Percentiles rank a stretch among this genome's conserved stretches.
phyloP scores from a whole-genome alignment of 2,113 vertebrate species.

The Syngnathus scovelli region DNA sequence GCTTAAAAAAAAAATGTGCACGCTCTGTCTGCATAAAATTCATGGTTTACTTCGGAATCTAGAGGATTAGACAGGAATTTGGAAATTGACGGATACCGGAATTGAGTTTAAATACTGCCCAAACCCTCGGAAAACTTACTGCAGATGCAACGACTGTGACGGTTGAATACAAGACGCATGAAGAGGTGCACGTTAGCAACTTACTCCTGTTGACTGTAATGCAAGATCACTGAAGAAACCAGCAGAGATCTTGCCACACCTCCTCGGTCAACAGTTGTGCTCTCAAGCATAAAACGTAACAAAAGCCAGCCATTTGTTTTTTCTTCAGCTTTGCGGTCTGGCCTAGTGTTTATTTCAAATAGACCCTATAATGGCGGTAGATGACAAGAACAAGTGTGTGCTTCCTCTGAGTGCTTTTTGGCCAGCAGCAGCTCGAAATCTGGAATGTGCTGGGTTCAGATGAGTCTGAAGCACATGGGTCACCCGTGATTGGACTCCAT shows the following conservation, averaged over 20 bases:
- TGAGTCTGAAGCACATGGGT: conserved; percentile 30
- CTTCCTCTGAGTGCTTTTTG: conserved; percentile 18
- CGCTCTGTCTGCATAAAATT: conserved; percentile 26
- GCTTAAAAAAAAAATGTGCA: conserved; percentile 30
- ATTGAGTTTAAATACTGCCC: conserved; percentile 18
- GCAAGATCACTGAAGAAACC: conserved; percentile 19
- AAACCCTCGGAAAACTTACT: conserved; percentile 6
- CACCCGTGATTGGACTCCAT: conserved; percentile 29
- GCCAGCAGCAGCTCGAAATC: conserved; percentile 34
- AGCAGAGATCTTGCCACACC: conserved; percentile 39
- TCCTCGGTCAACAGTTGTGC: conserved; percentile 49
- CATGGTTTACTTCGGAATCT: conserved; percentile 16
- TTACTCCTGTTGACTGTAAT: conserved; percentile 20
- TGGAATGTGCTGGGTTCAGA: conserved; percentile 39
- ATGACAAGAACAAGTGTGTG: conserved; percentile 26
- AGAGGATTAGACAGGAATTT: conserved; percentile 14
- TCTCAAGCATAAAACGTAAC: conserved; percentile 42
- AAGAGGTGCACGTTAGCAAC: conserved; percentile 14
- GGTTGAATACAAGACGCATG: conserved; percentile 17
- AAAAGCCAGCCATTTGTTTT: conserved; percentile 42
- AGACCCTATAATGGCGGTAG: conserved; percentile 32
- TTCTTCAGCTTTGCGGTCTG: conserved; percentile 25
- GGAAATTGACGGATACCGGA: conserved; percentile 22
- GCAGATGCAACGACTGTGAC: conserved; percentile 14
- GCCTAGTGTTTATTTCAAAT: conserved; percentile 34